phyloP scores from a whole-genome alignment of 1,140 invertebrate genomes.

The Ptiloglossa arizonensis region DNA sequence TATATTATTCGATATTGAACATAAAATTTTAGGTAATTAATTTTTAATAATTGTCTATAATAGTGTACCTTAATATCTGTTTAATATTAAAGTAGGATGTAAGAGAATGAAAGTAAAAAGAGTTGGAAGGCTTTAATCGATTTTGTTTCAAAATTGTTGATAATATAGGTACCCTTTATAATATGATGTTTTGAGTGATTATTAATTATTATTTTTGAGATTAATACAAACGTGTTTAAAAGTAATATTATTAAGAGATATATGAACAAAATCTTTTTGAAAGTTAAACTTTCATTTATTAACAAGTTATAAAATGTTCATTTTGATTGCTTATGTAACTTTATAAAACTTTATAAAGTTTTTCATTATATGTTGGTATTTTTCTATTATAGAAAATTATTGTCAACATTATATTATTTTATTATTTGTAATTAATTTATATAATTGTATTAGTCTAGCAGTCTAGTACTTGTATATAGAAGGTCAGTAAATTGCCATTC shows the following conservation, averaged over 20 bases:
- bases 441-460: slow-evolving; percentile 40
- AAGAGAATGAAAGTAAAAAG: neutral
- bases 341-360: neutral
- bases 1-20: neutral
- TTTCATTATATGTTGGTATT: too few relatives aligned
- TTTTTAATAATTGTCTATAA: neutral
- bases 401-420: neutral
- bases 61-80: neutral
- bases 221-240: too few relatives aligned
- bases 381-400: too few relatives aligned
- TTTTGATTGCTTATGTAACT: neutral
- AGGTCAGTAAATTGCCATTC: slow-evolving; percentile 45
- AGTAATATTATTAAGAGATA: neutral
- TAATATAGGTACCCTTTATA: too few relatives aligned
- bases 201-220: neutral
- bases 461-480: slow-evolving; percentile 58
- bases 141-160: too few relatives aligned
- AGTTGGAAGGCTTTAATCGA: neutral
- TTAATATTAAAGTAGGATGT: slow-evolving; percentile 1
- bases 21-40: neutral
- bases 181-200: too few relatives aligned
- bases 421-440: neutral
- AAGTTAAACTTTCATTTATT: too few relatives aligned
- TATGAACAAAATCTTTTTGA: too few relatives aligned
- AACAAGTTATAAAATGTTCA: neutral